Evolutionary conservation across 2,113 vertebrate genomes (phyloP).

Genomic region (human (Homo sapiens)): DNA sequence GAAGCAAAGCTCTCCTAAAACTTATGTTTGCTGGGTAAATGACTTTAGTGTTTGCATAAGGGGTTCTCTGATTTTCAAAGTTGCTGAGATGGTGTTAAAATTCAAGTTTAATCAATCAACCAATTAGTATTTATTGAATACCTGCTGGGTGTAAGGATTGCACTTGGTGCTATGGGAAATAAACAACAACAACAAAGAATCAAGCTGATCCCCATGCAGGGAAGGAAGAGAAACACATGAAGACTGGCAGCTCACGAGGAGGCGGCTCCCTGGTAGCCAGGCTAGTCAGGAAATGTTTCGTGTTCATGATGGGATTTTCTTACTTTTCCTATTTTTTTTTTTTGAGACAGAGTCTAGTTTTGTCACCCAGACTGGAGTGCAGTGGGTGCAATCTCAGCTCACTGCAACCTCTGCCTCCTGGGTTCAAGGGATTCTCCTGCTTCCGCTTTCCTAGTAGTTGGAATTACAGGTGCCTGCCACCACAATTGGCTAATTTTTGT

Average conservation of each 20-base stretch:
- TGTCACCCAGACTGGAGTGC: too few relatives aligned
- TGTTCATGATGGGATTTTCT: background rate
- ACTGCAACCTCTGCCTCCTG: too few relatives aligned
- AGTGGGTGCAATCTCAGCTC: too few relatives aligned
- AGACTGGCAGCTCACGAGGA: background rate
- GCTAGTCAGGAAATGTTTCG: background rate
- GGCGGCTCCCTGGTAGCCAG: background rate
- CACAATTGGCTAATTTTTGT: too few relatives aligned
- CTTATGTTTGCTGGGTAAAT: slow-evolving; percentile 6
- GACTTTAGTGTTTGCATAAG: slow-evolving; percentile 55
- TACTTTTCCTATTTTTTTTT: too few relatives aligned
- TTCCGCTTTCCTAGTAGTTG: too few relatives aligned
- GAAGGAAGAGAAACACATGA: background rate
- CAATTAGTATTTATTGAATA: slow-evolving; percentile 64
- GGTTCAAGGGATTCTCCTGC: too few relatives aligned
- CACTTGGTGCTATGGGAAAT: background rate
- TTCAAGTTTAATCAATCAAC: slow-evolving; percentile 67
- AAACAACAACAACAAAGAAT: background rate
- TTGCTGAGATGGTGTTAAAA: slow-evolving; percentile 68
- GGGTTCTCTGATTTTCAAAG: slow-evolving; percentile 52
- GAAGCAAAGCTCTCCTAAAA: slow-evolving; percentile 11
- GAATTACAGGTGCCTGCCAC: too few relatives aligned
- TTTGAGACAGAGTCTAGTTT: too few relatives aligned
- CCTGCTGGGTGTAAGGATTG: slow-evolving; percentile 23
- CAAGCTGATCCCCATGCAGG: background rate